Conservation (phyloP, 2,888 invertebrate species). For the Diabrotica balteata region DNA sequence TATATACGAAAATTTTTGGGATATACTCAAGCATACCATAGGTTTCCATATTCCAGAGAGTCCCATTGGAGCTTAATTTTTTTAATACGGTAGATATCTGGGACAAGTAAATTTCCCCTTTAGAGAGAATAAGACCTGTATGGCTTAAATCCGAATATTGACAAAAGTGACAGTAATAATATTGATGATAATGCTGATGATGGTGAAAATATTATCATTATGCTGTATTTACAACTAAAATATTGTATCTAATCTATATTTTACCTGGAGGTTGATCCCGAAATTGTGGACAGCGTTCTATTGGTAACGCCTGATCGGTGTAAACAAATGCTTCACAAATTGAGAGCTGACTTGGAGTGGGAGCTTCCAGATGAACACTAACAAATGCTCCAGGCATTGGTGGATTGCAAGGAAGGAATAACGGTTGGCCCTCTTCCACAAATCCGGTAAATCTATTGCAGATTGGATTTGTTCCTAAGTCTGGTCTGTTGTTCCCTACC, state of each 20-base stretch:
- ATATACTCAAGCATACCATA: too few species aligned
- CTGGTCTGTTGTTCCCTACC: constrained; percentile 92
- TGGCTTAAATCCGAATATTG: too few species aligned
- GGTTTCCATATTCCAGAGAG: too few species aligned
- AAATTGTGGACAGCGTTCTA: constrained; percentile 91
- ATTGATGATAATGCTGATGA: too few species aligned
- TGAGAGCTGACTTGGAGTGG: constrained; percentile 77
- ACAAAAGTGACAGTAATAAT: too few species aligned
- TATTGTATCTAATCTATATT: neutral
- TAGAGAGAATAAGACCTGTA: too few species aligned
- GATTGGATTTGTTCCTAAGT: constrained; percentile 88
- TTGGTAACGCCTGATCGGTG: constrained; percentile 89
- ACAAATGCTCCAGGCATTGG: constrained; percentile 96
- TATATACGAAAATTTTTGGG: too few species aligned
- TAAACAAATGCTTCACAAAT: constrained; percentile 95
- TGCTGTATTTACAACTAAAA: too few species aligned
- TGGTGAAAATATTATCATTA: too few species aligned
- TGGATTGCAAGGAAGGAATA: constrained; percentile 92
- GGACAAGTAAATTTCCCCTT: too few species aligned
- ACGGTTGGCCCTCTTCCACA: constrained; percentile 87
- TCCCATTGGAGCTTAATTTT: too few species aligned
- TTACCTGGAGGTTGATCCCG: constrained; percentile 84
- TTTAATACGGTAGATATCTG: too few species aligned
- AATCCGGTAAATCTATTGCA: constrained; percentile 90
- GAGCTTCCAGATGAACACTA: constrained; percentile 86